Conservation (phyloP, 1,140 invertebrate species). For the Metaphire vulgaris region DNA sequence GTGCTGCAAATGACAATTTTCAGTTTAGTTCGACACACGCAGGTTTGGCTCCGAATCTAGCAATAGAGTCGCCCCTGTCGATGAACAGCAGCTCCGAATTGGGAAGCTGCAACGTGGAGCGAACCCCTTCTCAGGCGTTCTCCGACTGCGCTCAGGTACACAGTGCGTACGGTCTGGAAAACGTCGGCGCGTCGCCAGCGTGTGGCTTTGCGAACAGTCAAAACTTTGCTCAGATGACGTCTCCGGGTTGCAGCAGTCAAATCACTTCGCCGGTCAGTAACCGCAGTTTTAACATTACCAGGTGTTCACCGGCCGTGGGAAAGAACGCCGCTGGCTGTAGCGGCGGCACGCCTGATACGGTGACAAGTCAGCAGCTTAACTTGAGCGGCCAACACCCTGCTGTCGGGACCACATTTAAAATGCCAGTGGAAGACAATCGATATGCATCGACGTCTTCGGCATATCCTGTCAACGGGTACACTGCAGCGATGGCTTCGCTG, state of each 20-base stretch:
- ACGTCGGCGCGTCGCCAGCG: conserved; percentile 28
- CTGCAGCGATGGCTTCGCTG: conserved; percentile 14
- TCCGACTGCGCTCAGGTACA: conserved; percentile 44
- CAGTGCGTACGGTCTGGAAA: conserved; percentile 18
- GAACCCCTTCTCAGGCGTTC: conserved; percentile 57
- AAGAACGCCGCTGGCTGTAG: conserved; percentile 5
- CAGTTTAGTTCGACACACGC: background rate
- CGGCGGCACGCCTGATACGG: background rate
- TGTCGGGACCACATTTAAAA: conserved; percentile 19
- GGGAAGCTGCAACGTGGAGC: conserved; percentile 56
- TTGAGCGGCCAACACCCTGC: background rate
- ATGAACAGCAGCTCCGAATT: conserved; percentile 70
- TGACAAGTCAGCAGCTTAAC: background rate
- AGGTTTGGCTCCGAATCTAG: conserved; percentile 37
- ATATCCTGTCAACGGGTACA: background rate
- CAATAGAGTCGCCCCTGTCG: conserved; percentile 75
- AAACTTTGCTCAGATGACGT: conserved; percentile 20
- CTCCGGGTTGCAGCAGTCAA: conserved; percentile 4
- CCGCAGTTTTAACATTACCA: conserved; percentile 8
- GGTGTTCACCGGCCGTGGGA: background rate
- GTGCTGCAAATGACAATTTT: background rate
- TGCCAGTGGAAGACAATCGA: conserved; percentile 9
- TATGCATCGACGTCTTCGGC: conserved; percentile 10
- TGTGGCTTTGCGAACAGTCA: conserved; percentile 41
- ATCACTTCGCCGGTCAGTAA: conserved; percentile 25